Evolutionary conservation across 2,113 vertebrate species (phyloP), one percentile per base, ranked within the genome.

Genomic region (Ondatra zibethicus): DNA sequence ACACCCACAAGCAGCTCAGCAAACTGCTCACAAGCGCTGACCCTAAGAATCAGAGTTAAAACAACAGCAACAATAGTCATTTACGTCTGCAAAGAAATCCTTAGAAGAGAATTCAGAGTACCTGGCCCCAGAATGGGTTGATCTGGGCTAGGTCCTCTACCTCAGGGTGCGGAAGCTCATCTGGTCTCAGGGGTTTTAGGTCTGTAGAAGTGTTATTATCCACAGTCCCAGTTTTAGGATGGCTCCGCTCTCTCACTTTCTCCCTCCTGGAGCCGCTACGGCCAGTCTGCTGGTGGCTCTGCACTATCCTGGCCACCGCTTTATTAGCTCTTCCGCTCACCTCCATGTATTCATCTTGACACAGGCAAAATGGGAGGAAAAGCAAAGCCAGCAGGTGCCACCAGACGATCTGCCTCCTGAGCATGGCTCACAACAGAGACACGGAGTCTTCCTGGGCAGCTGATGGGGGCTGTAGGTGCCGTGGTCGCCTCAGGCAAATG

Each of bases 271-370:
- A 98, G 98, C 98, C 96, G 98, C 98, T 98, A 92, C 96, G 98
- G 90, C 97, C 98, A 98, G 98, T 98, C 98, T 99, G 98, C 97
- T 99, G 99, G 96, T 98, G 99, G 98, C 99, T 99, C 96, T 99
- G 98, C 98, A 99, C 99, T 98, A 99, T 98, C 98, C 98, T 98
- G 39, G 99, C 98, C 98, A 98, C 98, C 89, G 98, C 99, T 88
- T 98, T 99, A 98, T 98, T 98, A 99, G 98, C 95, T 99, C 99
- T 98, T 99, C 99, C 97, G 98, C 99, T 99, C 99, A 99, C 99
- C 99, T 99, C 99, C 98, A 98, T 98, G 98, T 98, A 98, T 98
- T 99, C 99, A 75, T 99, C 99, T 98, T 99, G 98, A 98, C 98
- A 98, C 98, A 99, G 98, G 98, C 99, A 99, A 98, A 98, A 98